These are phyloP conservation scores for Brienomyrus longianalis DNA, from an alignment of 2,113 vertebrate species.

Conservation along the genomic window DNA sequence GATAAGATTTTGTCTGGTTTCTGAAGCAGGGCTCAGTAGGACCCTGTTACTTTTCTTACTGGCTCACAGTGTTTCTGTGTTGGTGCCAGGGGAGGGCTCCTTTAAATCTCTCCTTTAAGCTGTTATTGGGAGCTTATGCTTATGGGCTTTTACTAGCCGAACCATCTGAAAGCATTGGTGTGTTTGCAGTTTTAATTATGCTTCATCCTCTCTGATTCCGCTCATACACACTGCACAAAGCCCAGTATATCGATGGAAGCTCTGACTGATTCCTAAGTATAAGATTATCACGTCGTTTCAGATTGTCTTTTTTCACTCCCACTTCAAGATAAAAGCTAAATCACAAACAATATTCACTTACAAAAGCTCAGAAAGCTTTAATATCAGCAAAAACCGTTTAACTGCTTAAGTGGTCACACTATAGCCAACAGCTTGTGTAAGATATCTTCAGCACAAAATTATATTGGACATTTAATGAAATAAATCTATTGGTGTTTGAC, in stretches of 20 bases:
- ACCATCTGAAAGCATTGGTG: background rate
- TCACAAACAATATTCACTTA: background rate
- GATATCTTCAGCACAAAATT: background rate
- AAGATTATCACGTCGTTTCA: background rate
- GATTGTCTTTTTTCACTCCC: background rate
- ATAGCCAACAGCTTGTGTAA: background rate
- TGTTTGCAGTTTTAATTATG: background rate
- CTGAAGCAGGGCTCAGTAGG: background rate
- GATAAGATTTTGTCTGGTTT: background rate
- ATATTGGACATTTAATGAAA: background rate
- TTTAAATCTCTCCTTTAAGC: background rate
- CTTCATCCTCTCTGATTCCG: background rate
- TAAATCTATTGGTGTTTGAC: background rate
- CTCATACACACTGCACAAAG: background rate
- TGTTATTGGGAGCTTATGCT: background rate
- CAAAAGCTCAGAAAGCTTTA: background rate
- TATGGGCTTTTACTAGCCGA: background rate
- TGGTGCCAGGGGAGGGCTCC: background rate
- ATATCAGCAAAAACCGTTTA: background rate
- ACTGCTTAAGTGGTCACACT: background rate
- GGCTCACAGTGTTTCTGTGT: background rate
- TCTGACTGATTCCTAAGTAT: background rate
- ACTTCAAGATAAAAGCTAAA: background rate
- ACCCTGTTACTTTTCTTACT: background rate
- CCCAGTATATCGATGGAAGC: background rate